phyloP scores from a whole-genome alignment of 2,113 vertebrate genomes.

The Microcebus jonahi region DNA sequence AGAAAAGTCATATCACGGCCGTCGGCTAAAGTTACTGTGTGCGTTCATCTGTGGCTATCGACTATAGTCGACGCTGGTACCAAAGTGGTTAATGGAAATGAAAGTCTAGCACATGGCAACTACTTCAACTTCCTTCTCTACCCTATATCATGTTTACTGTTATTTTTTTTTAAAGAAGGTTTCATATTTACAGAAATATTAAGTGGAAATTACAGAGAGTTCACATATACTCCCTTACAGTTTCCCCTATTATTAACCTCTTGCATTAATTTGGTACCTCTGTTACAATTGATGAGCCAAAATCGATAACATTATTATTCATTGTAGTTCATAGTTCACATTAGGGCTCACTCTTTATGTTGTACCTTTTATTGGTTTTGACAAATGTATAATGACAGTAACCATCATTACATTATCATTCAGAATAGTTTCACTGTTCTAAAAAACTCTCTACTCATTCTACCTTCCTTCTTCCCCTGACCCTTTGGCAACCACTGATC shows the following conservation, averaged over 20 bases:
- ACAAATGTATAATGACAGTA: constrained; percentile 1
- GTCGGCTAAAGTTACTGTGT: too few species aligned
- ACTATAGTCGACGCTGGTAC: too few species aligned
- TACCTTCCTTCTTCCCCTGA: neutral
- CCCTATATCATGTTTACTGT: neutral
- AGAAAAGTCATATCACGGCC: too few species aligned
- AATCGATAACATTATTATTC: neutral
- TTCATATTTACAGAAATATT: constrained; percentile 35
- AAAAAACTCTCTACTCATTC: neutral
- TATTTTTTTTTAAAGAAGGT: neutral
- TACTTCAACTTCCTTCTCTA: neutral
- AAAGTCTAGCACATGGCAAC: neutral
- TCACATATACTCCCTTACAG: neutral
- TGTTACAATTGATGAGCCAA: neutral
- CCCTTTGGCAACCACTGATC: neutral
- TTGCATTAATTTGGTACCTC: neutral
- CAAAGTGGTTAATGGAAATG: neutral
- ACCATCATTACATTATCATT: neutral
- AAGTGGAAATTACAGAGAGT: constrained; percentile 18
- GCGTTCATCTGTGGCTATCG: too few species aligned
- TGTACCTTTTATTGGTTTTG: neutral
- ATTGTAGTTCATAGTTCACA: neutral
- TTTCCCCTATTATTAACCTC: neutral
- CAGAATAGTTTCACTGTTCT: constrained; percentile 13
- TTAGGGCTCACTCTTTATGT: neutral